Evolutionary conservation across 1,140 invertebrate species (phyloP).

Genomic region (Panagrolaimus sp.): DNA sequence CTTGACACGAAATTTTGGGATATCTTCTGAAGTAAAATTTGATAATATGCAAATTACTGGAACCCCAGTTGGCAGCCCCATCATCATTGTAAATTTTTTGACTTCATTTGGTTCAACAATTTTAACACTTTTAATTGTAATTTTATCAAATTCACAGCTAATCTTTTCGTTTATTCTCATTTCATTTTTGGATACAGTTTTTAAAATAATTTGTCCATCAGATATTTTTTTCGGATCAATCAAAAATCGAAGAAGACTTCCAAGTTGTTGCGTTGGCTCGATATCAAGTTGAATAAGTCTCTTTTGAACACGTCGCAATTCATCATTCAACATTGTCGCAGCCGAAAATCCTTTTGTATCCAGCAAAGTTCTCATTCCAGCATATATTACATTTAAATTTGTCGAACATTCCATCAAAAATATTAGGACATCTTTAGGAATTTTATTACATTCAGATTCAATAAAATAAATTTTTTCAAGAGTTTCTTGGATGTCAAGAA

Average conservation of each 20-base stretch:
- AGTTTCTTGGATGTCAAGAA: slow-evolving; percentile 9
- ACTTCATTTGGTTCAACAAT: slow-evolving; percentile 9
- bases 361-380: neutral
- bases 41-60: neutral
- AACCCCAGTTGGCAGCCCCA: neutral
- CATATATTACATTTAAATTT: neutral
- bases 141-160: neutral
- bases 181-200: neutral
- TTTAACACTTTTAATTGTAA: neutral
- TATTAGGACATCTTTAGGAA: neutral
- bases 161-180: neutral
- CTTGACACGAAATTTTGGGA: neutral
- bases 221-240: neutral
- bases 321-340: neutral
- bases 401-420: neutral
- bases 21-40: slow-evolving; percentile 8
- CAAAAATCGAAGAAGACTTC: slow-evolving; percentile 5
- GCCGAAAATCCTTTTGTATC: neutral
- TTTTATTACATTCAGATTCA: neutral
- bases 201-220: neutral
- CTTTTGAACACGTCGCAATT: slow-evolving; percentile 1
- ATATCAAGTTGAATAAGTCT: neutral
- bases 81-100: slow-evolving; percentile 8
- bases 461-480: slow-evolving; percentile 2
- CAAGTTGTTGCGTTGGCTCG: neutral